These are phyloP conservation scores for Dermolepida albohirtum DNA, from an alignment of 2,888 invertebrate species.

Conservation along the genomic window DNA sequence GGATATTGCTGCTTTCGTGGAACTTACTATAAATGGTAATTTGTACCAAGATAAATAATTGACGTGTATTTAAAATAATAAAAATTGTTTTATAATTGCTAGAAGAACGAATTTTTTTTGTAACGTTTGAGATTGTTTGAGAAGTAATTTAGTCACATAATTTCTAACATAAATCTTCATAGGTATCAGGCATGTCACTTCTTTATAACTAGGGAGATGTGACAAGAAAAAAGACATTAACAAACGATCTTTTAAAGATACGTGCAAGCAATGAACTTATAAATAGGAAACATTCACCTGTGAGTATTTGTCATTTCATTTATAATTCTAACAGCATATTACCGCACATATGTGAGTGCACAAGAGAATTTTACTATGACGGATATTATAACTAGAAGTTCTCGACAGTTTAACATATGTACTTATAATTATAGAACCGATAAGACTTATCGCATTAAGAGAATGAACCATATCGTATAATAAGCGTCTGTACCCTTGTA, in stretches of 20 bases:
- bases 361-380: slow-evolving; percentile 15
- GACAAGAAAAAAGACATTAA: slow-evolving; percentile 21
- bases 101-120: not conserved
- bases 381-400: slow-evolving; percentile 25
- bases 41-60: too few species aligned
- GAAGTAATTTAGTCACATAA: slow-evolving; percentile 21
- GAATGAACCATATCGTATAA: slow-evolving; percentile 26
- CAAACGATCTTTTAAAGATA: slow-evolving; percentile 27
- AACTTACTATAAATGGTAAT: too few species aligned
- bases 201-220: slow-evolving; percentile 26
- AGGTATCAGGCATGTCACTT: slow-evolving; percentile 11
- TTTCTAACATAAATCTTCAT: slow-evolving; percentile 28
- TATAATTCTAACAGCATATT: slow-evolving; percentile 33
- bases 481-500: slow-evolving; percentile 1
- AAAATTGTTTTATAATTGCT: too few species aligned
- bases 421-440: slow-evolving; percentile 31
- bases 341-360: slow-evolving; percentile 12
- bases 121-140: slow-evolving; percentile 2
- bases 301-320: slow-evolving; percentile 40
- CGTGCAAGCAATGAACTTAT: slow-evolving; percentile 34
- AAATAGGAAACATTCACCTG: slow-evolving; percentile 40
- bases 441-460: slow-evolving; percentile 29
- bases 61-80: too few species aligned
- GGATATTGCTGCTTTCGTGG: too few species aligned
- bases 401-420: slow-evolving; percentile 28